These are phyloP conservation scores for Lordiphosa mommai DNA, from an alignment of 1,140 invertebrate genomes.

Conservation along the genomic window DNA sequence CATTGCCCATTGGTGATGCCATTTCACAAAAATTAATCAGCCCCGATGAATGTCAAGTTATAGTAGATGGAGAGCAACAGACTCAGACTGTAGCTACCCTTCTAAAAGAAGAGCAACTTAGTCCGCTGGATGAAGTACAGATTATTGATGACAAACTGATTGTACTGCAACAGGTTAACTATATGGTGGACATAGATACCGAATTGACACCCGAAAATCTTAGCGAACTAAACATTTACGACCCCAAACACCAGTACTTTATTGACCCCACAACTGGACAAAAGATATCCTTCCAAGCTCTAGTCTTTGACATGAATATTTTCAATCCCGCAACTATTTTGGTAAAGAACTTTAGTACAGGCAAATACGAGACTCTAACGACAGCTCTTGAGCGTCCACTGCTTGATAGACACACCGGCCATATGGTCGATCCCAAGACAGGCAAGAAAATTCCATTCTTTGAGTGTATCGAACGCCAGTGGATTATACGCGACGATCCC, in stretches of 20 bases:
- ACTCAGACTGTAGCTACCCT: constrained; percentile 83
- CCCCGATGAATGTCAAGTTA: constrained; percentile 85
- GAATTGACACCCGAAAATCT: constrained; percentile 84
- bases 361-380: constrained; percentile 85
- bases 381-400: constrained; percentile 87
- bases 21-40: constrained; percentile 87
- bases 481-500: constrained; percentile 84
- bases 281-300: constrained; percentile 87
- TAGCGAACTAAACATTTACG: constrained; percentile 86
- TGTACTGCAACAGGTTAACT: constrained; percentile 54
- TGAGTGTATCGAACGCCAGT: constrained; percentile 88
- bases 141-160: constrained; percentile 81
- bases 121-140: constrained; percentile 85
- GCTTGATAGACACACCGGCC: constrained; percentile 87
- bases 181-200: constrained; percentile 69
- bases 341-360: constrained; percentile 87
- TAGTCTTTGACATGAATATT: constrained; percentile 87
- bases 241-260: constrained; percentile 87
- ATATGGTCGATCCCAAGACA: constrained; percentile 90
- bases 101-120: constrained; percentile 84
- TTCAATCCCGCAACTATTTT: constrained; percentile 88
- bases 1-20: constrained; percentile 84
- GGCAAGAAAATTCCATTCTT: constrained; percentile 91
- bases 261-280: constrained; percentile 88
- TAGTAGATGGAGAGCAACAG: constrained; percentile 82